Evolutionary conservation across 1,140 invertebrate species (phyloP).

Genomic region (Mya arenaria): DNA sequence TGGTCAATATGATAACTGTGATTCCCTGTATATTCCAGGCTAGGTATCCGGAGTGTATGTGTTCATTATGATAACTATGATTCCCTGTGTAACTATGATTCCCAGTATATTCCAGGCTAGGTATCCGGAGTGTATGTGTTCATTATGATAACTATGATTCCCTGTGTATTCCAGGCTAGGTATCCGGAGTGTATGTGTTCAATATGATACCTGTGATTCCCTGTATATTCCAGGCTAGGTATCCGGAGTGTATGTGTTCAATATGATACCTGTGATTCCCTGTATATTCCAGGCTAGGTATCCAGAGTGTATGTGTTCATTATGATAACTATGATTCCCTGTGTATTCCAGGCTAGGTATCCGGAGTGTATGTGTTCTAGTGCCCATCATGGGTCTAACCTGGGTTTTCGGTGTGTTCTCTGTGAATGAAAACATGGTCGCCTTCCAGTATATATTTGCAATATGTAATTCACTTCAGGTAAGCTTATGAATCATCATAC

Average conservation of each 20-base stretch:
- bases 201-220: too few relatives aligned
- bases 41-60: too few relatives aligned
- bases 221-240: not conserved
- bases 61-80: too few relatives aligned
- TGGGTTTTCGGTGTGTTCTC: conserved; percentile 83
- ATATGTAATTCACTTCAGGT: conserved; percentile 80
- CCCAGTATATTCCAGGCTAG: too few relatives aligned
- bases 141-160: too few relatives aligned
- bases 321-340: not conserved
- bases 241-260: not conserved
- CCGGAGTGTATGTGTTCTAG: conserved; percentile 54
- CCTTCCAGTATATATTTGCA: conserved; percentile 83
- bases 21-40: too few relatives aligned
- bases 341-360: conserved; percentile 49
- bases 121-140: too few relatives aligned
- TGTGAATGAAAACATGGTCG: conserved; percentile 77
- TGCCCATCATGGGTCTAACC: conserved; percentile 81
- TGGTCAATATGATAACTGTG: too few relatives aligned
- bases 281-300: not conserved
- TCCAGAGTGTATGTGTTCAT: not conserved
- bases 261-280: not conserved
- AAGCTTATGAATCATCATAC: too few relatives aligned
- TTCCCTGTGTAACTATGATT: too few relatives aligned
- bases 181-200: too few relatives aligned
- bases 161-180: too few relatives aligned